Evolutionary conservation across 1,140 invertebrate species (phyloP).

Genomic region (Pteromalus puparum): DNA sequence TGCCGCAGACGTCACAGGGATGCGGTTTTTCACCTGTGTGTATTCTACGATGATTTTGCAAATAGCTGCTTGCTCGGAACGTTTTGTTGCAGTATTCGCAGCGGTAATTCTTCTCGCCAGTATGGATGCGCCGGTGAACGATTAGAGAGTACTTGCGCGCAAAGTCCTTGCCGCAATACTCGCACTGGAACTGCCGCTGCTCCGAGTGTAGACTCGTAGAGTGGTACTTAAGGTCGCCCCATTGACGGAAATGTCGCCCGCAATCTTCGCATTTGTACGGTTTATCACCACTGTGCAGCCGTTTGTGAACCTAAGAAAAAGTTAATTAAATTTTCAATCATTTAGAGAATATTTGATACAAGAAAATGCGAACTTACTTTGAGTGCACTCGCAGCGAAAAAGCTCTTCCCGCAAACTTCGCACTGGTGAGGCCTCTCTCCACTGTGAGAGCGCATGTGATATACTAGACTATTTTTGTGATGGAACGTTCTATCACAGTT

Average conservation of each 20-base stretch:
- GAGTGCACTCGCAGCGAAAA: slow-evolving; percentile 86
- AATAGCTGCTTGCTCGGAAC: slow-evolving; percentile 89
- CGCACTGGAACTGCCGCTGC: slow-evolving; percentile 89
- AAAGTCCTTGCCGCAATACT: slow-evolving; percentile 94
- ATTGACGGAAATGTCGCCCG: slow-evolving; percentile 86
- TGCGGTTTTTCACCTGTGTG: slow-evolving; percentile 93
- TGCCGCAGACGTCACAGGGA: slow-evolving; percentile 85
- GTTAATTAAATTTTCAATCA: background rate
- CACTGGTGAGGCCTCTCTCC: slow-evolving; percentile 88
- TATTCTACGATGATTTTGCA: slow-evolving; percentile 91
- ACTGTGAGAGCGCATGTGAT: slow-evolving; percentile 88
- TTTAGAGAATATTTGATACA: background rate
- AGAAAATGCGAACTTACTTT: slow-evolving; percentile 76
- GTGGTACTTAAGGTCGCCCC: slow-evolving; percentile 94
- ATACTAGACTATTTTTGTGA: slow-evolving; percentile 89
- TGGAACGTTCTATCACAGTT: slow-evolving; percentile 86
- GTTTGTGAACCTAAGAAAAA: slow-evolving; percentile 79
- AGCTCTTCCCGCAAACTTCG: slow-evolving; percentile 87
- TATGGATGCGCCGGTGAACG: slow-evolving; percentile 93
- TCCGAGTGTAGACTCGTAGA: slow-evolving; percentile 90
- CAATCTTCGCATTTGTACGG: slow-evolving; percentile 89
- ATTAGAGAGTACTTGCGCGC: slow-evolving; percentile 95
- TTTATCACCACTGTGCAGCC: slow-evolving; percentile 85
- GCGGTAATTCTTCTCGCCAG: slow-evolving; percentile 91
- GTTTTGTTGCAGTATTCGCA: slow-evolving; percentile 91